Evolutionary conservation across 2,888 invertebrate species (phyloP).

Genomic region (Laspeyria flexula): DNA sequence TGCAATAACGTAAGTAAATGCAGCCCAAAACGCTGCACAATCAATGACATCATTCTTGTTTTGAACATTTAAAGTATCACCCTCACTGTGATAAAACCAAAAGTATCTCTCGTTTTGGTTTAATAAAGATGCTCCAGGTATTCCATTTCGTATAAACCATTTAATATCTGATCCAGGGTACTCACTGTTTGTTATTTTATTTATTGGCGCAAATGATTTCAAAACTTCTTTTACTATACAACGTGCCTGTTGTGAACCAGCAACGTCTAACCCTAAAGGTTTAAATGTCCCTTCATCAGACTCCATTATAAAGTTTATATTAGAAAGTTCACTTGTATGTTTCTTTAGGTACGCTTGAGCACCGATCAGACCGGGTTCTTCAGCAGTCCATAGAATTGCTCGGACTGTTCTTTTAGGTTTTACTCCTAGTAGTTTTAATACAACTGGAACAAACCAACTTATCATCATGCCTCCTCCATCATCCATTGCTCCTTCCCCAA

Average conservation of each 20-base stretch:
- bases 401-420: conserved; percentile 90
- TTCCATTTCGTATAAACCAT: conserved; percentile 86
- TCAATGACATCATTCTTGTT: conserved; percentile 88
- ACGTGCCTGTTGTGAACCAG: conserved; percentile 86
- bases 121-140: conserved; percentile 89
- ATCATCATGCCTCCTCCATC: conserved; percentile 94
- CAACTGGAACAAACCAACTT: conserved; percentile 90
- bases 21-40: conserved; percentile 91
- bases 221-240: conserved; percentile 89
- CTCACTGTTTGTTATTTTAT: conserved; percentile 79
- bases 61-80: conserved; percentile 91
- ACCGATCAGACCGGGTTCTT: conserved; percentile 91
- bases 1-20: conserved; percentile 90
- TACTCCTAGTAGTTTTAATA: conserved; percentile 88
- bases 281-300: conserved; percentile 94
- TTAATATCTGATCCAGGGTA: conserved; percentile 90
- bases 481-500: conserved; percentile 96
- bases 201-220: conserved; percentile 87
- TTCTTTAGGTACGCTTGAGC: conserved; percentile 87
- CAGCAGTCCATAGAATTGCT: conserved; percentile 92
- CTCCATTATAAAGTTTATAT: conserved; percentile 93
- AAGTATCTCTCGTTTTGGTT: conserved; percentile 89
- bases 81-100: conserved; percentile 90
- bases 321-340: conserved; percentile 84
- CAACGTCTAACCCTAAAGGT: conserved; percentile 89